Base-by-base conservation (phyloP, 2,113 vertebrate species). In the mouse (Mus musculus) region DNA sequence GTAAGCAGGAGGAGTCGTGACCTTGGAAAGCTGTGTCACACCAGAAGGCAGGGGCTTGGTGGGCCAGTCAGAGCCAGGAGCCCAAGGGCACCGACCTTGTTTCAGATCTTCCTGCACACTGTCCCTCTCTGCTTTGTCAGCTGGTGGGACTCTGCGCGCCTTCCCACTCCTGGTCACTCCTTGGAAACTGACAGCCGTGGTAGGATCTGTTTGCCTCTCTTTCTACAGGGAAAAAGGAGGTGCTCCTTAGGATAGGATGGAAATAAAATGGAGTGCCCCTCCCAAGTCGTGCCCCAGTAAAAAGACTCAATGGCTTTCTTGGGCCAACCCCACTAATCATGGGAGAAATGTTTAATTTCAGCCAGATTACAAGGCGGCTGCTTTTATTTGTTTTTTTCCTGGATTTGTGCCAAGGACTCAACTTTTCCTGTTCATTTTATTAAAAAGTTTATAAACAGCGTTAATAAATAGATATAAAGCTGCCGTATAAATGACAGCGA, bases 371-470 rank as follows among this genome's bases (percentile, higher is more conserved):
- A 36, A 56, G 28, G 39, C 0, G 0, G 17, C 81, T 72, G 63
- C 76, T 95, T 95, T 91, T 85, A 49, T 92, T 93, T 86, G 59
- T 89, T 96, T 95, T 42, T 75, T 19, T 0, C 86, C 36, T 49
- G 90, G 90, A 67, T 78, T 77, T 67, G 49, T 96, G 95, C 87
- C 56, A 91, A 46, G 76, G 90, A 89, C 81, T 93, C 82, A 86
- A 89, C 81, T 95, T 96, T 91, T 82, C 59, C 28, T 90, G 90
- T 71, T 96, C 81, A 20, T 95, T 95, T 96, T 91, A 87, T 95
- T 90, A 97, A 92, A 95, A 93, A 82, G 54, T 90, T 93, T 87
- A 89, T 91, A 89, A 91, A 71, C 33, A 92, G 54, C 91, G 84
- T 93, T 89, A 93, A 95, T 94, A 80, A 92, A 19, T 91, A 95